A percentile compares a stretch with the other conserved stretches of the same genome.
phyloP scores from a whole-genome alignment of 2,113 vertebrate genomes.

The Orientallactaga bullata region DNA sequence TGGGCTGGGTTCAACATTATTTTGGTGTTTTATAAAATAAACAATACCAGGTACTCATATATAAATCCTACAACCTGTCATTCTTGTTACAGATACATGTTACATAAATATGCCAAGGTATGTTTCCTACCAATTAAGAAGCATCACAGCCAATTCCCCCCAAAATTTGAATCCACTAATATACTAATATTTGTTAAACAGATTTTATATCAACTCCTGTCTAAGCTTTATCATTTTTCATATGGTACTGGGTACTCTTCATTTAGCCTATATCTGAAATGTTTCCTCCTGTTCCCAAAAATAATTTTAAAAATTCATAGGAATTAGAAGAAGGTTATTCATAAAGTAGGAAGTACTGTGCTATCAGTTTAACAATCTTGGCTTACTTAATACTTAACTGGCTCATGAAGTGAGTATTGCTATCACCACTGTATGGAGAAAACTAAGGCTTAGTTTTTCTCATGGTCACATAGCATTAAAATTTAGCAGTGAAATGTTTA shows the following conservation, averaged over 20 bases:
- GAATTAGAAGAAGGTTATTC: neutral
- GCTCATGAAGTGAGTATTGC: neutral
- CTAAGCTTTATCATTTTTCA: neutral
- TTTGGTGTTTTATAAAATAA: neutral
- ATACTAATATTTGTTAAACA: neutral
- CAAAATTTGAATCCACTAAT: neutral
- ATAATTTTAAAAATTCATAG: neutral
- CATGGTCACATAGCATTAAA: neutral
- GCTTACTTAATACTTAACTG: neutral
- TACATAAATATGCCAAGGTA: neutral
- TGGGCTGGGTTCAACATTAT: neutral
- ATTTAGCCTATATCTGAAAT: neutral
- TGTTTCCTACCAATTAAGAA: neutral
- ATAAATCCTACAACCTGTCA: neutral
- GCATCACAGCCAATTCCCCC: neutral
- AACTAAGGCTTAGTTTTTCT: neutral
- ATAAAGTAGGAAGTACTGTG: neutral
- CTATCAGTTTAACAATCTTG: neutral
- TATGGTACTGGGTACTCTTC: neutral
- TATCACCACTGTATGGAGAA: neutral
- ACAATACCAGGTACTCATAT: neutral
- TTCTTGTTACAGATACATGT: neutral
- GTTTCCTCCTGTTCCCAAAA: neutral
- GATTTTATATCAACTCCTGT: neutral
- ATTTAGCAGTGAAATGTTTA: neutral